A percentile compares a stretch with the other conserved stretches of the same genome.
Conservation (phyloP, 2,797 vertebrate genomes). For the Tarsius wallacei region DNA sequence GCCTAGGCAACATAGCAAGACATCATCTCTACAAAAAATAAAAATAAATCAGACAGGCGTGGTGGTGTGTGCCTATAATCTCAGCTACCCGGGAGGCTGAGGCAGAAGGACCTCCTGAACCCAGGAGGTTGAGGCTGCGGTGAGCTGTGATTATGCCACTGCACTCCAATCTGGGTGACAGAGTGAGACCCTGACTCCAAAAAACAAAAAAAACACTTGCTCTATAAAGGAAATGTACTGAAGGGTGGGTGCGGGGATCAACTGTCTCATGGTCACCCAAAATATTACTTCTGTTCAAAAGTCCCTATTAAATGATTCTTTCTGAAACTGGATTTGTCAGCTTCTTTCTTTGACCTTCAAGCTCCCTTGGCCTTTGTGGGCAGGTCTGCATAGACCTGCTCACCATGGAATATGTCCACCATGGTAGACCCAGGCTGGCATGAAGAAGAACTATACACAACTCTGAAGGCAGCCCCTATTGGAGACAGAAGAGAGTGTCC, state of each 20-base stretch:
- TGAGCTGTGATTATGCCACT: not conserved
- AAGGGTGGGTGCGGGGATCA: not conserved
- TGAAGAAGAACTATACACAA: not conserved
- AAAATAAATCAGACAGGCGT: not conserved
- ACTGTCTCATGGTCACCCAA: not conserved
- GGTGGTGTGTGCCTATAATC: not conserved
- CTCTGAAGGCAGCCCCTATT: not conserved
- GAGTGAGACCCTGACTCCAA: not conserved
- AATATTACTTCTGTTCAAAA: not conserved
- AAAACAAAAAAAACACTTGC: not conserved
- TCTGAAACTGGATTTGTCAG: not conserved
- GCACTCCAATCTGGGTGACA: not conserved
- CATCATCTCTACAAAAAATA: not conserved
- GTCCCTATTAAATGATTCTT: not conserved
- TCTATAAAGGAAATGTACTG: not conserved
- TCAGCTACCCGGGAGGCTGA: not conserved
- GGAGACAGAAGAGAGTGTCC: not conserved
- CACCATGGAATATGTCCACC: not conserved
- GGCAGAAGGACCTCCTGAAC: not conserved
- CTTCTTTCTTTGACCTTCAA: not conserved
- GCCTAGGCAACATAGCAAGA: not conserved
- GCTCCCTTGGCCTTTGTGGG: not conserved
- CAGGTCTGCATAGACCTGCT: not conserved
- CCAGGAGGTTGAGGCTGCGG: not conserved
- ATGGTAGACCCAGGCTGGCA: not conserved